Base-by-base conservation (phyloP, 1,140 invertebrate species). In the Drosophila sulfurigaster region DNA sequence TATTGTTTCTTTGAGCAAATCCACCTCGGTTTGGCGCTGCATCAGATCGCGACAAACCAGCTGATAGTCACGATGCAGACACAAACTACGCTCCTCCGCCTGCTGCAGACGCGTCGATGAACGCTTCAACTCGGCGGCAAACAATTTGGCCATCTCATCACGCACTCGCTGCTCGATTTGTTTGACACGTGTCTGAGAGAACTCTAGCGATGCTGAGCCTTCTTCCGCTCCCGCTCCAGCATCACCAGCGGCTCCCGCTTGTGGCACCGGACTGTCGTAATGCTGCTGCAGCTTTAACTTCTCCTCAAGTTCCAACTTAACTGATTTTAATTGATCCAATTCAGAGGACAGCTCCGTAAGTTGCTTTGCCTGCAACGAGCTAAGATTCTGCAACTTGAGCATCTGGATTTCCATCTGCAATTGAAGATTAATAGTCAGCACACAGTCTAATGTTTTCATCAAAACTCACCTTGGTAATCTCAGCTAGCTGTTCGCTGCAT, bases 61-160 rank as follows among this genome's bases (percentile, higher is more conserved):
- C 68, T 94, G 93, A n/a, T 94, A 86, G 0, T 94, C 86, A 15
- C 94, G 92, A 68, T 94, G 93, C 2, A 94, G 67, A 68, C 93
- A 93, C 0, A 91, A 81, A 13, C 93, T 91, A 52, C 94, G 93
- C 2, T 93, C 93, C 67, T 94, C 93, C 28, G 93, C 81, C 70
- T 94, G 93, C 49, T 94, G 93, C 0, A 94, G 64, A 13, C 93
- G 92, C 48, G 91, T 59, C 6, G 92, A 92, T 64, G 93, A 94
- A 28, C 93, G 93, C 80, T 93, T 95, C 56, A 94, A 92, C 90
- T 95, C 94, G 16, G 93, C 51, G 0, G 94, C 94, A 83, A 94
- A 94, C 16, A 94, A 93, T 76, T 94, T 93, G 0, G 94, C 94
- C 89, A 94, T 94, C 75, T 94, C 94, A 51, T 94, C 93, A 5